These are phyloP conservation scores for Barbus barbus DNA, from an alignment of 2,113 vertebrate species.

Conservation along the genomic window DNA sequence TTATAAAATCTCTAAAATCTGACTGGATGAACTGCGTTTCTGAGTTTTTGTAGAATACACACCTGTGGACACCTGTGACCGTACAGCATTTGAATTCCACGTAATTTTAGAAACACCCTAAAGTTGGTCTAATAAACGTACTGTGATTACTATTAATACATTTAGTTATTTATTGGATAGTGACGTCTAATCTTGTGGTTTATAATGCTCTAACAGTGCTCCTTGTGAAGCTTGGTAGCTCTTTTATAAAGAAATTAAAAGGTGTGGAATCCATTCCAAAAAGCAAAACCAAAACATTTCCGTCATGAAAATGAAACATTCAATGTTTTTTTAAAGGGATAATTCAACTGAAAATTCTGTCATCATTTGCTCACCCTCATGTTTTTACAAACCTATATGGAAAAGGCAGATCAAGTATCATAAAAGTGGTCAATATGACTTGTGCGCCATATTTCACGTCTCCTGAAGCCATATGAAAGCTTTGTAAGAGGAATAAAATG, in stretches of 20 bases:
- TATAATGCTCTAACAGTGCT: not conserved
- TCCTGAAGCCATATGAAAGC: not conserved
- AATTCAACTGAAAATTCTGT: not conserved
- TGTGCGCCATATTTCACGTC: not conserved
- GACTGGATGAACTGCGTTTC: not conserved
- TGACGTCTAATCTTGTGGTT: not conserved
- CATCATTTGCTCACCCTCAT: not conserved
- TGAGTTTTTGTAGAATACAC: too few relatives aligned
- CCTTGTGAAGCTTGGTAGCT: not conserved
- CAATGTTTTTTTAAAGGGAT: not conserved
- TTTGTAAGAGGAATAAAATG: not conserved
- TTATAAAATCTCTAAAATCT: not conserved
- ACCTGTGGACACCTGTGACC: not conserved
- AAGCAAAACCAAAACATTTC: not conserved
- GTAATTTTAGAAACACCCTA: too few relatives aligned
- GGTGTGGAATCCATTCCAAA: not conserved
- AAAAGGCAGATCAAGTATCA: not conserved
- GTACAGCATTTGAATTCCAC: not conserved
- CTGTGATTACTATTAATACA: too few relatives aligned
- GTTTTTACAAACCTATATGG: not conserved
- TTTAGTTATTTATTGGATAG: too few relatives aligned
- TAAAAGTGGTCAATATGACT: not conserved
- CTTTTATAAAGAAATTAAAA: not conserved
- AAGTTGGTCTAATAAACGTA: too few relatives aligned
- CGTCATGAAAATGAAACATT: not conserved